Percentiles rank a stretch among this genome's conserved stretches.
phyloP scores from a whole-genome alignment of 1,140 invertebrate genomes.

The Diorhabda carinulata region DNA sequence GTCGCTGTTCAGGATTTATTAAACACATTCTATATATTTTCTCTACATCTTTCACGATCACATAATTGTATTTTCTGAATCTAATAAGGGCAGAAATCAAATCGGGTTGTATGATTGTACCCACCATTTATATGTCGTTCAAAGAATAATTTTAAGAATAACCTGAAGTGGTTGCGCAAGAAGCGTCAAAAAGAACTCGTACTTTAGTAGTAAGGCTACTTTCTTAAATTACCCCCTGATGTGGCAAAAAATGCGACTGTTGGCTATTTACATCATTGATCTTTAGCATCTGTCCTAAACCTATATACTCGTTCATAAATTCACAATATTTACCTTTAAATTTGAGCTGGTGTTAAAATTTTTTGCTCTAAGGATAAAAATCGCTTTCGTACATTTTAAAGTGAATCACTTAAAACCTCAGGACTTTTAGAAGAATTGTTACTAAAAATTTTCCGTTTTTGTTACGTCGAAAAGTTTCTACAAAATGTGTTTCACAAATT shows the following conservation, averaged over 20 bases:
- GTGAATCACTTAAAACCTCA: not conserved
- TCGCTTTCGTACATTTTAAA: not conserved
- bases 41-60: conserved; percentile 36
- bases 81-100: no score
- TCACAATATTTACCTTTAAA: not conserved
- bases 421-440: no score
- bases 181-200: conserved; percentile 35
- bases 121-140: conserved; percentile 29
- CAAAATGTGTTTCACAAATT: no score
- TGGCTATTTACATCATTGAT: not conserved
- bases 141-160: conserved; percentile 38
- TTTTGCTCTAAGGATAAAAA: not conserved
- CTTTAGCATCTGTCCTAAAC: no score
- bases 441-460: no score
- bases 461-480: no score
- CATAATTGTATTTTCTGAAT: conserved; percentile 38
- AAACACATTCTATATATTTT: conserved; percentile 48
- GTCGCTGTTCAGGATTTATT: conserved; percentile 37
- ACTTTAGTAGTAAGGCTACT: conserved; percentile 41
- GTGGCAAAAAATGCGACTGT: conserved; percentile 28
- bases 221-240: conserved; percentile 39
- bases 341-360: not conserved
- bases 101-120: conserved; percentile 33
- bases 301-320: conserved; percentile 3
- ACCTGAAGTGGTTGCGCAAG: conserved; percentile 23